phyloP scores from a whole-genome alignment of 1,140 invertebrate species.

The Ceratina japonica region DNA sequence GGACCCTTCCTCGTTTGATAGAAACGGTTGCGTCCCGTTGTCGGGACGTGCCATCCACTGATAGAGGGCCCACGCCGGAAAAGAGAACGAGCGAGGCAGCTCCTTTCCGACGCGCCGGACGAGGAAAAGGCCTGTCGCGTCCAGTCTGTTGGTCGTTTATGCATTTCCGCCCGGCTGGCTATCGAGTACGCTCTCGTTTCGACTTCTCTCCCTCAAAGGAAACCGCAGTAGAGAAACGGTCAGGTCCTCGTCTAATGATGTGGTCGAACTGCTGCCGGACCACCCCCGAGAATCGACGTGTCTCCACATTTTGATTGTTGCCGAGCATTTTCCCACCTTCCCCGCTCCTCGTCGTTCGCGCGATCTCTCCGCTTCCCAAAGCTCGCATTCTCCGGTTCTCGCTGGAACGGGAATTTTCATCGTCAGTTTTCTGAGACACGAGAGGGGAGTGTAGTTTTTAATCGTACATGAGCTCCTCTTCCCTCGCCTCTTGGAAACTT shows the following conservation, averaged over 20 bases:
- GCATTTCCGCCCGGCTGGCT: constrained; percentile 75
- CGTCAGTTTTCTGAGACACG: too few relatives aligned
- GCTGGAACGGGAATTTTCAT: too few relatives aligned
- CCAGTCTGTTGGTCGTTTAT: constrained; percentile 67
- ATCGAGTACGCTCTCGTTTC: constrained; percentile 62
- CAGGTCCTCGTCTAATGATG: constrained; percentile 76
- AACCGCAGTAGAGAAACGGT: constrained; percentile 73
- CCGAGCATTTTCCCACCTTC: constrained; percentile 9
- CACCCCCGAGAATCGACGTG: constrained; percentile 40
- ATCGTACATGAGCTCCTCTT: too few relatives aligned
- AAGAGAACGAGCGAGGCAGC: background rate
- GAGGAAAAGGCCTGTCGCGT: constrained; percentile 45
- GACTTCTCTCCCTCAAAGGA: constrained; percentile 71
- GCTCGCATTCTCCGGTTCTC: background rate
- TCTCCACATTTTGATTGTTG: constrained; percentile 40
- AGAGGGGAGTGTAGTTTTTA: too few relatives aligned
- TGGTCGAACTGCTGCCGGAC: constrained; percentile 64
- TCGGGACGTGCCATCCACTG: background rate
- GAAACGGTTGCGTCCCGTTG: constrained; percentile 18
- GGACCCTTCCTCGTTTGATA: constrained; percentile 42
- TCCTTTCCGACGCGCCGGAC: constrained; percentile 25
- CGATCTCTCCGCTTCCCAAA: background rate
- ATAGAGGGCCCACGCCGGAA: constrained; percentile 6
- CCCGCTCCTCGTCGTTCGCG: background rate
- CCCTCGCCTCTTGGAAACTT: too few relatives aligned